phyloP scores from a whole-genome alignment of 2,888 invertebrate species.

The Papilio protenor region DNA sequence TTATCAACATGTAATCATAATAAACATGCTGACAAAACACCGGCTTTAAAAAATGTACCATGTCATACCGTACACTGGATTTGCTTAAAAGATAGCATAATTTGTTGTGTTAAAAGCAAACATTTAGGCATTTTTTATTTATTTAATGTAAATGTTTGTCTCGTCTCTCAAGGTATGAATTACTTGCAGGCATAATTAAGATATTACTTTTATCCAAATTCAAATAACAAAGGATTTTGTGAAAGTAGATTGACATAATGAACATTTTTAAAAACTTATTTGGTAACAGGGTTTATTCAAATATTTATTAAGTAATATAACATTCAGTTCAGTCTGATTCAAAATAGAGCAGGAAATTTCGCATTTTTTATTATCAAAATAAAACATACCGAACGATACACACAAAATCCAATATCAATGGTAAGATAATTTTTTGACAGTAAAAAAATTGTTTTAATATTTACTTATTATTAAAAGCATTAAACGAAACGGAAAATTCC shows the following conservation, averaged over 20 bases:
- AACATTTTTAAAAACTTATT: too few relatives aligned
- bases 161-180: background rate
- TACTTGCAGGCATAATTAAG: background rate
- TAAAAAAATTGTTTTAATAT: too few relatives aligned
- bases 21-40: background rate
- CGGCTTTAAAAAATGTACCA: background rate
- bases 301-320: too few relatives aligned
- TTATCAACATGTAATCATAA: conserved; percentile 14
- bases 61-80: background rate
- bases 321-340: too few relatives aligned
- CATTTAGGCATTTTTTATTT: background rate
- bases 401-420: too few relatives aligned
- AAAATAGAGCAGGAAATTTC: too few relatives aligned
- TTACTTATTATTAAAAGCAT: background rate
- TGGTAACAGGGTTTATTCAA: too few relatives aligned
- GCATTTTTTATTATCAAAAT: too few relatives aligned
- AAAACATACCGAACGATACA: too few relatives aligned
- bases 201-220: background rate
- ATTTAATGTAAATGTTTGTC: background rate
- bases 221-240: conserved; percentile 5
- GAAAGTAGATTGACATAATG: too few relatives aligned
- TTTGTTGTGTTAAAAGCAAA: background rate
- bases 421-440: too few relatives aligned
- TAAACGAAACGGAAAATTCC: background rate
- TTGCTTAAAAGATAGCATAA: background rate